Evolutionary conservation across 2,113 vertebrate species (phyloP).

Genomic region (Dolichallabes microphthalmus): DNA sequence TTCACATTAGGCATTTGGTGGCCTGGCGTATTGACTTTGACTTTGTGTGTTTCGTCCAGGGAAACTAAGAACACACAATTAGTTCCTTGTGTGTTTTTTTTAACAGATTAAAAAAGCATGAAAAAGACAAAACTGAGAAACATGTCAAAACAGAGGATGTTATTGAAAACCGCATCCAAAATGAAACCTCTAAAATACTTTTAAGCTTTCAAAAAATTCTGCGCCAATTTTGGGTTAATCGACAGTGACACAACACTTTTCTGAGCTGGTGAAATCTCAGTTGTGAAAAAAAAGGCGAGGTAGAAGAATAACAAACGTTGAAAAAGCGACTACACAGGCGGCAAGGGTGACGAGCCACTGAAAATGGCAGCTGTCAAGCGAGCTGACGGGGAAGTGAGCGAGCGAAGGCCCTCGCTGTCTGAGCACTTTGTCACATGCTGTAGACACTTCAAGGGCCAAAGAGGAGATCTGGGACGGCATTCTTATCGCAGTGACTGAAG

Average conservation of each 20-base stretch:
- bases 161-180: background rate
- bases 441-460: constrained; percentile 60
- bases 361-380: constrained; percentile 77
- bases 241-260: constrained; percentile 49
- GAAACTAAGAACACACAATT: constrained; percentile 1
- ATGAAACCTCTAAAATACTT: constrained; percentile 15
- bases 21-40: constrained; percentile 10
- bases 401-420: constrained; percentile 53
- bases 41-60: background rate
- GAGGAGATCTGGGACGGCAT: constrained; percentile 65
- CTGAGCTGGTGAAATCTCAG: constrained; percentile 46
- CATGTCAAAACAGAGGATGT: background rate
- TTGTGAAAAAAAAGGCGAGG: constrained; percentile 55
- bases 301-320: constrained; percentile 50
- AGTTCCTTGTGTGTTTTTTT: background rate
- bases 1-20: constrained; percentile 16
- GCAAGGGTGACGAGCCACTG: constrained; percentile 52
- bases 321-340: constrained; percentile 54
- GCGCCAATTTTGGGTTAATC: constrained; percentile 53
- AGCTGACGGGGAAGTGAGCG: constrained; percentile 59
- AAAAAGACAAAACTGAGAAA: background rate
- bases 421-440: constrained; percentile 70
- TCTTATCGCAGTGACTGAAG: constrained; percentile 73
- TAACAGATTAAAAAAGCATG: background rate
- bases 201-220: constrained; percentile 24